phyloP scores from a whole-genome alignment of 2,113 vertebrate species.

The Ellobius talpinus region DNA sequence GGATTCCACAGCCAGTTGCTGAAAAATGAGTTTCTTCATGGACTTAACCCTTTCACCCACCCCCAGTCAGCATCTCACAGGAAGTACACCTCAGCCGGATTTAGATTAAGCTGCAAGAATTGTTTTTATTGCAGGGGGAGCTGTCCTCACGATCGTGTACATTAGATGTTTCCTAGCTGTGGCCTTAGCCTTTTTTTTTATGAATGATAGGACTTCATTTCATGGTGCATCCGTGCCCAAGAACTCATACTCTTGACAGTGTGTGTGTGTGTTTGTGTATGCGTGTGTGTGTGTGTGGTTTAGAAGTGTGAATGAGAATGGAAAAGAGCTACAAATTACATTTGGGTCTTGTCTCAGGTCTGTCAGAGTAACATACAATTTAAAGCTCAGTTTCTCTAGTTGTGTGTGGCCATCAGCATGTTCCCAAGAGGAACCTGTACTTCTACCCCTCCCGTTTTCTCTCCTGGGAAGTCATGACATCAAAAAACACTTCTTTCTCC shows the following conservation, averaged over 20 bases:
- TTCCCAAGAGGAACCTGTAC: not conserved
- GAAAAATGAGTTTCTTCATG: conserved; percentile 85
- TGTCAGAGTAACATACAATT: not conserved
- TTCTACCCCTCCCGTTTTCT: not conserved
- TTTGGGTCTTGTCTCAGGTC: not conserved
- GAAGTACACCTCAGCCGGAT: not conserved
- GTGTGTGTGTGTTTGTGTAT: not conserved
- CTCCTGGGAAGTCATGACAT: not conserved
- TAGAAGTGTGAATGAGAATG: not conserved
- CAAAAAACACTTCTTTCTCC: not conserved
- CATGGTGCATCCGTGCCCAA: not conserved
- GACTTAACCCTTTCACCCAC: conserved; percentile 86
- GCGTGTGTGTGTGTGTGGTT: not conserved
- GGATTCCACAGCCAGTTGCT: conserved; percentile 89
- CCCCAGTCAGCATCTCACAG: not conserved
- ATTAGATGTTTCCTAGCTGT: not conserved
- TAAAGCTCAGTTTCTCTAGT: not conserved
- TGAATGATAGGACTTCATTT: not conserved
- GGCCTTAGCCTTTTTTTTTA: not conserved
- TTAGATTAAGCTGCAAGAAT: not conserved
- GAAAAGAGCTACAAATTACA: not conserved
- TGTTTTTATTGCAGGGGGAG: conserved; percentile 34
- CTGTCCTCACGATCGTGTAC: not conserved
- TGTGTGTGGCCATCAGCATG: not conserved
- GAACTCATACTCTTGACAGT: not conserved